Evolutionary conservation across 2,113 vertebrate species (phyloP).

Genomic region (Hippocampus guttulatus): DNA sequence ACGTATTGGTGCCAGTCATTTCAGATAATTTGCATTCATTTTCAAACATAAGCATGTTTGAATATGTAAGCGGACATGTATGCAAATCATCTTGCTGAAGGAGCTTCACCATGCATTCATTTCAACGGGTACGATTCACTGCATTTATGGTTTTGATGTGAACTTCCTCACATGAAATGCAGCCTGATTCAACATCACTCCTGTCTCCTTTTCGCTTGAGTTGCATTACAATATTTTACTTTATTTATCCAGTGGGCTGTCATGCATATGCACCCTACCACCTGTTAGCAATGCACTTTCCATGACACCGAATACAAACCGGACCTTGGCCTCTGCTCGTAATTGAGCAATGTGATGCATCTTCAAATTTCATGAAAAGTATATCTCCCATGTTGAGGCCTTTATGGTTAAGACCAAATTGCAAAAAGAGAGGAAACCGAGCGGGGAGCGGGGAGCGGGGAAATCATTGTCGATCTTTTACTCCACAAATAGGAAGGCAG

Average conservation of each 20-base stretch:
- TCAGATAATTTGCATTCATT: constrained; percentile 43
- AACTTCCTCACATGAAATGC: constrained; percentile 24
- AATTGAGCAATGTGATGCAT: constrained; percentile 64
- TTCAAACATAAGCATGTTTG: constrained; percentile 37
- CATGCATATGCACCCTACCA: constrained; percentile 55
- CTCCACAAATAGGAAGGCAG: constrained; percentile 6
- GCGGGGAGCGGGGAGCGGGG: constrained; percentile 14
- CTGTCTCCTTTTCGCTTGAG: constrained; percentile 43
- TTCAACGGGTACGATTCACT: constrained; percentile 23
- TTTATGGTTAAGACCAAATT: constrained; percentile 67
- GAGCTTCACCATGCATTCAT: constrained; percentile 27
- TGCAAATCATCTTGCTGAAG: constrained; percentile 34
- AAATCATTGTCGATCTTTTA: constrained; percentile 36
- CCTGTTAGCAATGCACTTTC: constrained; percentile 68
- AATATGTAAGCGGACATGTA: constrained; percentile 34
- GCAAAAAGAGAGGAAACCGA: constrained; percentile 4
- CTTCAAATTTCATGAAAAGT: constrained; percentile 71
- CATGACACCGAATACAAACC: constrained; percentile 66
- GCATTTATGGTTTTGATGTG: constrained; percentile 26
- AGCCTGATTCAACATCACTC: constrained; percentile 50
- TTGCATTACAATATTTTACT: constrained; percentile 69
- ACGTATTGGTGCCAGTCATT: constrained; percentile 20
- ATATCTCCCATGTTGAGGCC: constrained; percentile 69
- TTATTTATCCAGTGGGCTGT: constrained; percentile 70
- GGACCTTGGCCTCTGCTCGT: constrained; percentile 58